Base-by-base conservation (phyloP, 2,888 invertebrate species). In the Megaustenia siamemsis region DNA sequence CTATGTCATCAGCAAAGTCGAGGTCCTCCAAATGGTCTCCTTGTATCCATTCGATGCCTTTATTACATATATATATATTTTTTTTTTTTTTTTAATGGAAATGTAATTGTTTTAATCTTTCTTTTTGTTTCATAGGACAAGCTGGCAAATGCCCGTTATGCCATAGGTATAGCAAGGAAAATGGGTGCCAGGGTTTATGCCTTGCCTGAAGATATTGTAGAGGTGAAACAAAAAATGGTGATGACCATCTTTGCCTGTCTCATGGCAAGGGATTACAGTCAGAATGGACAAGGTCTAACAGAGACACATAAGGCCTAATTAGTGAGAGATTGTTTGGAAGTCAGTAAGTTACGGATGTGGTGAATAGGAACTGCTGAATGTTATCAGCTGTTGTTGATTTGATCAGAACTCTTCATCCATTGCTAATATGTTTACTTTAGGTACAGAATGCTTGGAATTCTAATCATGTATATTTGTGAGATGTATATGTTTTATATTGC, bases 161-260 rank as follows among this genome's bases (percentile, higher is more conserved):
- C 99, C 84, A 97, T 99, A 91, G 98, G 99, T 0, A 97, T 98
- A 97, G 99, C 99, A 12, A 96, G 99, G 76, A 99, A 99, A 93
- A 97, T 97, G 92, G 99, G 99, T 88, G 99, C 99, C 78, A 96
- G 98, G 86, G 98, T 99, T 32, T 99, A 99, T 95, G 99, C 99
- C 12, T 95, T 99, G 86, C 99, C 99, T 28, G 99, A 99, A 94
- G 99, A 99, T 95, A 99, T 99, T 93, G 97, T 98, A 60, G 99
- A 99, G 95, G 96, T 98, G 38, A 99, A 99, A 94, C 97, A 97
- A 84, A 99, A 99, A 95, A 98, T 99, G 98, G 97, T 99, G 86
- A 98, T 99, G 99, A 99, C 99, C 5, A 97, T 99, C 90, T 99
- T 99, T 95, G 99, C 99, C 45, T 99, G 99, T 94, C 96, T 99